Evolutionary conservation across 2,888 invertebrate species (phyloP).

Genomic region (Bugula neritina): DNA sequence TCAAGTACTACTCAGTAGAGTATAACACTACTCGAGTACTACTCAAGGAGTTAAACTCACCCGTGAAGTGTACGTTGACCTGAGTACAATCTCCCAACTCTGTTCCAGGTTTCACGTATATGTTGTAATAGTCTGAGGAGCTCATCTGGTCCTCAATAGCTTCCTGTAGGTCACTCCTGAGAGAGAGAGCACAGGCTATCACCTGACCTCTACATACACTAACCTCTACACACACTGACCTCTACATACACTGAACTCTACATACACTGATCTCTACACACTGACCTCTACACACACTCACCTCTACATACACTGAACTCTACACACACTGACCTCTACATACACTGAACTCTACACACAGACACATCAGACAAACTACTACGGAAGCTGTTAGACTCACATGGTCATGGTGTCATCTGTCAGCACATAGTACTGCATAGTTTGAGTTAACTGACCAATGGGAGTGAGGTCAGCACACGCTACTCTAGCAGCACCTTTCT

Average conservation of each 20-base stretch:
- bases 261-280: too few relatives aligned
- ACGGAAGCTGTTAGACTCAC: background rate
- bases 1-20: too few relatives aligned
- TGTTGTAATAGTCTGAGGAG: background rate
- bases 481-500: constrained; percentile 58
- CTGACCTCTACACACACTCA: background rate
- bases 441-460: constrained; percentile 18
- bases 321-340: too few relatives aligned
- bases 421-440: constrained; percentile 26
- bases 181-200: background rate
- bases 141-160: constrained; percentile 1
- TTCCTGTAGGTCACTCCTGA: background rate
- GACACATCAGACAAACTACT: background rate
- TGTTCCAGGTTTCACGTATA: background rate
- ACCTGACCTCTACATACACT: background rate
- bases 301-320: background rate
- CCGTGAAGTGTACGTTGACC: constrained; percentile 15
- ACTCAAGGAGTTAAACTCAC: too few relatives aligned
- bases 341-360: too few relatives aligned
- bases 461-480: constrained; percentile 65
- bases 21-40: too few relatives aligned
- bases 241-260: background rate
- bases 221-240: background rate
- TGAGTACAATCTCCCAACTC: background rate
- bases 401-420: background rate